Evolutionary conservation across 2,797 vertebrate genomes (phyloP).

Genomic region (Falco rusticolus): DNA sequence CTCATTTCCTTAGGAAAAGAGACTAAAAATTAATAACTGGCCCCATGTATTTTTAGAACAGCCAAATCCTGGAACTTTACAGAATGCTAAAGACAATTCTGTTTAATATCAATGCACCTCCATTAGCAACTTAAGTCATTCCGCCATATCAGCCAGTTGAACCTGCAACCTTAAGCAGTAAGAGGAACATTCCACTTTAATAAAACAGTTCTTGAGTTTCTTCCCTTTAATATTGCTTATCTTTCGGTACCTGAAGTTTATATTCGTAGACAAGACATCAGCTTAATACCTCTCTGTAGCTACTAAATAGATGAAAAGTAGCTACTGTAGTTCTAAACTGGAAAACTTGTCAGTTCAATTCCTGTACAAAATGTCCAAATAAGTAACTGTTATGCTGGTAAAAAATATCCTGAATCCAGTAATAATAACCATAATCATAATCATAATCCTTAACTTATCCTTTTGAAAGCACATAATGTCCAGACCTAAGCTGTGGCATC

Average conservation of each 20-base stretch:
- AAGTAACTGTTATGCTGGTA: background rate
- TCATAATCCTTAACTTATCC: background rate
- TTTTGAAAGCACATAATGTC: background rate
- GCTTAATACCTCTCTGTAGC: background rate
- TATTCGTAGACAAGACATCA: background rate
- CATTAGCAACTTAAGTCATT: background rate
- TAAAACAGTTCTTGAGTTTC: background rate
- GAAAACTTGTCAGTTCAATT: background rate
- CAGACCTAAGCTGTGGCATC: background rate
- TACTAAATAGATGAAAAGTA: background rate
- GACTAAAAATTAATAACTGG: background rate
- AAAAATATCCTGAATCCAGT: background rate
- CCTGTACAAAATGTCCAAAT: background rate
- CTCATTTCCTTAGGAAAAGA: slow-evolving; percentile 23
- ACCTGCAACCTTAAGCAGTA: background rate
- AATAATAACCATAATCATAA: background rate
- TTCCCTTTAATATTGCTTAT: background rate
- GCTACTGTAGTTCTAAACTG: background rate
- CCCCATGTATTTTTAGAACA: slow-evolving; percentile 8
- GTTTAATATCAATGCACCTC: background rate
- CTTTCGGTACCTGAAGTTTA: background rate
- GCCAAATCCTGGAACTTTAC: background rate
- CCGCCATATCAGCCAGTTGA: background rate
- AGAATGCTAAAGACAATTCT: background rate
- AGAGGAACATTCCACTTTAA: background rate